Base-by-base conservation (phyloP, 2,113 vertebrate species). In the Haemorhous mexicanus region DNA sequence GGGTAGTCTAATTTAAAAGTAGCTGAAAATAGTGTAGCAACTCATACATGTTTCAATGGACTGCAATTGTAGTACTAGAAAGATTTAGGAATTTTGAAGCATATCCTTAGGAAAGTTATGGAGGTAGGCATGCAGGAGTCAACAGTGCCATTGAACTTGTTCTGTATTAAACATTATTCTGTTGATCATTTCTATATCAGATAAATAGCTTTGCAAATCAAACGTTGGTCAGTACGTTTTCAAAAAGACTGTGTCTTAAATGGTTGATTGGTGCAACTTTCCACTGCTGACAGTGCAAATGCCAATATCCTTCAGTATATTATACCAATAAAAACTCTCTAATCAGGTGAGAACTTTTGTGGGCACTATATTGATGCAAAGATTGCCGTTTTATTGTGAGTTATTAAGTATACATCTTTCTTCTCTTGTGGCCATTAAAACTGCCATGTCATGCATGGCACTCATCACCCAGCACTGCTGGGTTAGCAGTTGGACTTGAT, bases 1-100 rank as follows among this genome's bases (percentile, higher is more conserved):
- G 19, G 9, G 28, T 68, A 70, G 24, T 46, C 68, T 94, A 84
- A 97, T 95, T 94, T 94, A 87, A 93, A 94, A 61, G n/a, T 52
- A 78, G 70, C 32, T 85, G 53, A 89, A 93, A 79, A 84, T 84
- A 94, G 53, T 37, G 16, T 61, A 62, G 58, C 87, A 92, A 62
- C n/a, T 68, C 68, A 61, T 47, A 82, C n/a, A 82, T 47, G 81
- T 89, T 84, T 94, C 50, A 89, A 11, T 56, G 66, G 64, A 17
- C n/a, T 92, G 43, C 30, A 92, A 21, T 1, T 87, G 53, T 84
- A 91, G 53, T 81, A 91, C 62, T 87, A 82, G 59, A 78, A 37
- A 81, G 16, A 84, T 64, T 44, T 73, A 82, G 30, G 46, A 66
- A 69, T 85, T 82, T 55, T 83, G 61, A 67, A 86, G 18, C 22